Evolutionary conservation across 2,888 invertebrate genomes (phyloP).

Genomic region (Cataglyphis rosenhaueri): DNA sequence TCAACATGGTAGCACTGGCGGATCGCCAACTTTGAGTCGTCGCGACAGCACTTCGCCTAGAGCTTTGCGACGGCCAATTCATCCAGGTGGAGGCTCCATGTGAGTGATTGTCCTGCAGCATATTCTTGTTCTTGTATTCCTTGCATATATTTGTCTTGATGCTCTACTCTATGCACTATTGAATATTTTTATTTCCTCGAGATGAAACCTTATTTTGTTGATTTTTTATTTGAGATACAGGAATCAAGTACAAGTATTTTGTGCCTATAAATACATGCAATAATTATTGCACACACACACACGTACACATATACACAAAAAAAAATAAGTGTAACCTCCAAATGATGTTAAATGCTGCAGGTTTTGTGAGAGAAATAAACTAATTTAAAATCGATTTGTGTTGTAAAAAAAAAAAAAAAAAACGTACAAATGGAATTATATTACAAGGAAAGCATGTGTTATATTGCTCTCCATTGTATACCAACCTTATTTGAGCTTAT

Average conservation of each 20-base stretch:
- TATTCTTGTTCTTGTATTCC: slow-evolving; percentile 80
- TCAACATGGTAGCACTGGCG: slow-evolving; percentile 79
- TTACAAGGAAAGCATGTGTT: not conserved
- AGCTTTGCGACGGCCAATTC: slow-evolving; percentile 82
- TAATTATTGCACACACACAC: not conserved
- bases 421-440: not conserved
- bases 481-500: not conserved
- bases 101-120: slow-evolving; percentile 84
- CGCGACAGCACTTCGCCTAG: slow-evolving; percentile 84
- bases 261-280: slow-evolving; percentile 54
- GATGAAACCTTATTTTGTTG: slow-evolving; percentile 39
- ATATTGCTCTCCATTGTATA: not conserved
- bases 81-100: slow-evolving; percentile 85
- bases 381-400: not conserved
- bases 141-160: slow-evolving; percentile 80
- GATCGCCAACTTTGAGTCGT: slow-evolving; percentile 83
- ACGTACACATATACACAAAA: not conserved
- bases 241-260: slow-evolving; percentile 65
- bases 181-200: slow-evolving; percentile 55
- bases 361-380: not conserved
- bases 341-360: slow-evolving; percentile 3
- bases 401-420: not conserved
- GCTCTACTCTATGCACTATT: slow-evolving; percentile 79
- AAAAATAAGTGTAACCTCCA: not conserved
- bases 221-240: slow-evolving; percentile 24